Evolutionary conservation across 2,113 vertebrate species (phyloP), one percentile per base, ranked within the genome.

Genomic region (Chelonoidis abingdonii): DNA sequence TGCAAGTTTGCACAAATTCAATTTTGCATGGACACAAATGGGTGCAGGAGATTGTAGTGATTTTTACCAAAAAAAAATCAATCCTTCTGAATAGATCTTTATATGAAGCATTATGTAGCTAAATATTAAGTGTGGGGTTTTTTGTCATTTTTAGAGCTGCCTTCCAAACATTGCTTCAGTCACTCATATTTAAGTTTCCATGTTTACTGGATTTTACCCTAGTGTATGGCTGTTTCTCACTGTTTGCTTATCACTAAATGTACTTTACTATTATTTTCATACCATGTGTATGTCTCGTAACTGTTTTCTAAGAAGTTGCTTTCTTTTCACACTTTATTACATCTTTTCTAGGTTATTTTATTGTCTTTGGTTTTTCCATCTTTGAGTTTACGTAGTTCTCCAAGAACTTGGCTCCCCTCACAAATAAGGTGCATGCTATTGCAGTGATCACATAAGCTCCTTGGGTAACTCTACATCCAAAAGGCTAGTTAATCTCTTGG

Each of bases 211-310:
- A 6, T 84, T 84, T 84, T 92, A 65, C 59, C 38, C 24, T 53
- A 62, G 11, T 38, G 38, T 54, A 2, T 85, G 80, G 49, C 19
- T 7, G 31, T 44, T 91, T 89, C 22, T 65, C 49, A 80, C 65
- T 65, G 17, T 14, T 53, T 69, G 62, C 62, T n/a, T 69, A 17
- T 65, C 38, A 54, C 17, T 5, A 56, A 65, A 53, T 78, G 80
- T 49, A 35, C 24, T 87, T 89, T 84, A 35, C 38, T 87, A 10
- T 52, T 86, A 25, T 65, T 89, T 89, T 52, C 80, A 10, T 75
- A 38, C 31, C 49, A 31, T 56, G 75, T 87, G 56, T 75, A 44
- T 38, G 54, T 80, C 0, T 0, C 41, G 57, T 14, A 78, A 79
- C 38, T 75, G 27, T 59, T 86, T 86, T 89, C n/a, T 86, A 25